Base-by-base conservation (phyloP, 2,113 vertebrate genomes). In the Struthidea cinerea region DNA sequence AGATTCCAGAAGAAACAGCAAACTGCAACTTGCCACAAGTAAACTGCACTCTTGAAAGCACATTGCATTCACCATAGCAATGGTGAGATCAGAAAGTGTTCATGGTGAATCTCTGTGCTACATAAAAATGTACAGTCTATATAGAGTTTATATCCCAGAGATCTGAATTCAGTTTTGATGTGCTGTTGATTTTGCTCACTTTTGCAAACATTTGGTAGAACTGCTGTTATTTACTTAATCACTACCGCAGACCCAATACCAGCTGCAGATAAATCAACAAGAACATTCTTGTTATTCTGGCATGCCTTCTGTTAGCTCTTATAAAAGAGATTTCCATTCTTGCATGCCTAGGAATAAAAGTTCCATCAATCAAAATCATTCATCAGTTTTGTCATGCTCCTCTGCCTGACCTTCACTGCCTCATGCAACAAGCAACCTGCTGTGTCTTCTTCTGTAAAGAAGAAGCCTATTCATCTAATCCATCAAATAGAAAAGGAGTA, bases 271-370 rank as follows among this genome's bases (percentile, higher is more conserved):
- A 95, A 77, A 79, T 90, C 88, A 94, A 75, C 68, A 69, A 87
- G 75, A 84, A 74, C 78, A 83, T 93, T 93, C 84, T 60, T 88
- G 83, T 84, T 96, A 87, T 90, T 81, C 83, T 79, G 53, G 44
- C 77, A 61, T 61, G 85, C 68, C 61, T 91, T 87, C 82, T 93
- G 61, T 68, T 60, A 94, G 78, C 49, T 90, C 56, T 89, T 74
- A 78, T 93, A 81, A 80, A 93, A 86, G 50, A 85, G 21, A 61
- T 84, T 90, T 92, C 71, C 76, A 81, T 89, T 92, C 69, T 46
- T 81, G 59, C 47, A 64, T 81, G 82, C 71, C 73, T 76, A 84
- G 24, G 64, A 94, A 88, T 94, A 87, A 90, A 91, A 93, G 84
- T 75, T 83, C 82, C 67, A 85, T 83, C 78, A 82, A 46, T 73